Evolutionary conservation across 2,888 invertebrate species (phyloP).

Genomic region (Malthinus flaveolus): DNA sequence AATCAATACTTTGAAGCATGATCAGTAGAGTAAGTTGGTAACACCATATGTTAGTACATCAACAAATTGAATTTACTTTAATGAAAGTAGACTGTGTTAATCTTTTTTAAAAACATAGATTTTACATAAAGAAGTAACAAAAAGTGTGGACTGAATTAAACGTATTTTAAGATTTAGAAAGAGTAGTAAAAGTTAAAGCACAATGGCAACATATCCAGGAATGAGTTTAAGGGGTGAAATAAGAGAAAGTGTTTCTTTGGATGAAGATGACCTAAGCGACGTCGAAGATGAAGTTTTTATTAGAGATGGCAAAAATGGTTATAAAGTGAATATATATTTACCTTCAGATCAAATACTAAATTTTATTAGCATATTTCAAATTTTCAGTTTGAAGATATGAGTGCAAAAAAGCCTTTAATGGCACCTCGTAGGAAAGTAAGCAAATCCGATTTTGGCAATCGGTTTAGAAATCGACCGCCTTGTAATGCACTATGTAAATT

Average conservation of each 20-base stretch:
- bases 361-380: too few species aligned
- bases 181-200: neutral
- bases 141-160: neutral
- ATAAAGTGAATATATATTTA: slow-evolving; percentile 53
- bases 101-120: too few species aligned
- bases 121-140: neutral
- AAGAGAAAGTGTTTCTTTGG: slow-evolving; percentile 65
- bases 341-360: slow-evolving; percentile 2
- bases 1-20: slow-evolving; percentile 42
- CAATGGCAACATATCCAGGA: slow-evolving; percentile 63
- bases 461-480: slow-evolving; percentile 59
- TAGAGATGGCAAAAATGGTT: slow-evolving; percentile 69
- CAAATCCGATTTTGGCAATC: slow-evolving; percentile 54
- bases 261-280: slow-evolving; percentile 74
- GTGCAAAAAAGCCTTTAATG: slow-evolving; percentile 73
- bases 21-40: slow-evolving; percentile 25
- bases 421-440: slow-evolving; percentile 67
- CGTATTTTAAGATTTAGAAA: neutral
- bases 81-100: neutral
- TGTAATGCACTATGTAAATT: slow-evolving; percentile 66
- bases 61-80: slow-evolving; percentile 10
- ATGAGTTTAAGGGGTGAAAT: slow-evolving; percentile 64
- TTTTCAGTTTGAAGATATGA: slow-evolving; percentile 65
- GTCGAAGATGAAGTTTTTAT: slow-evolving; percentile 80
- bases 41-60: slow-evolving; percentile 25